These are phyloP conservation scores for Cheumatopsyche charites DNA, from an alignment of 1,140 invertebrate species.

Conservation along the genomic window DNA sequence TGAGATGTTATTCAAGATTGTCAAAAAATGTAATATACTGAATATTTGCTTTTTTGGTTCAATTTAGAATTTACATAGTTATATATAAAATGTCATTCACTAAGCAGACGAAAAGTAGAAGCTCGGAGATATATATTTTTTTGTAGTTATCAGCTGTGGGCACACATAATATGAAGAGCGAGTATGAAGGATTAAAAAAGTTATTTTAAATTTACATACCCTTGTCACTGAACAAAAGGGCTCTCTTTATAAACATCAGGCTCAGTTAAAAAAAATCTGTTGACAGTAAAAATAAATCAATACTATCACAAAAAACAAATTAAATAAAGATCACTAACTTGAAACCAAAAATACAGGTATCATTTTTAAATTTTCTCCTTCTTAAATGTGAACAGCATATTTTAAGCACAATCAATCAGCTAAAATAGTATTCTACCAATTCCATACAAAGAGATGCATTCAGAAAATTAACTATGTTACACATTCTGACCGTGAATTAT, in stretches of 20 bases:
- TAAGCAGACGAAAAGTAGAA: conserved; percentile 41
- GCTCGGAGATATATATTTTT: conserved; percentile 36
- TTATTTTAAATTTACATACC: conserved; percentile 48
- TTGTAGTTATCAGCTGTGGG: conserved; percentile 42
- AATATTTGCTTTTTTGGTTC: neutral
- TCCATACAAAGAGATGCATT: conserved; percentile 12
- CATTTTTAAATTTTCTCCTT: too few species aligned
- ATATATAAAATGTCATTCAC: conserved; percentile 37
- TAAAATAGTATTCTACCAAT: conserved; percentile 18
- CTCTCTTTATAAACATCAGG: conserved; percentile 43
- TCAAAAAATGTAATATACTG: conserved; percentile 6
- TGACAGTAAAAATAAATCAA: conserved; percentile 49
- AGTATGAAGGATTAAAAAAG: conserved; percentile 42
- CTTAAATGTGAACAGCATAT: too few species aligned
- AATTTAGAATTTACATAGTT: conserved; percentile 21
- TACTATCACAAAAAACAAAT: conserved; percentile 36
- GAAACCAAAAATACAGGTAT: too few species aligned
- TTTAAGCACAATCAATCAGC: conserved; percentile 19
- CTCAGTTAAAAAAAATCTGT: conserved; percentile 47
- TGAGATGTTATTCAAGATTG: conserved; percentile 41
- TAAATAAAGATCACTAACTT: too few species aligned
- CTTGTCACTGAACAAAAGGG: conserved; percentile 39
- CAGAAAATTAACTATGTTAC: conserved; percentile 22
- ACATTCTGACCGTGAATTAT: conserved; percentile 16
- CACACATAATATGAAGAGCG: conserved; percentile 41